These are phyloP conservation scores for Callopanchax toddi DNA, from an alignment of 2,113 vertebrate genomes.

Conservation along the genomic window DNA sequence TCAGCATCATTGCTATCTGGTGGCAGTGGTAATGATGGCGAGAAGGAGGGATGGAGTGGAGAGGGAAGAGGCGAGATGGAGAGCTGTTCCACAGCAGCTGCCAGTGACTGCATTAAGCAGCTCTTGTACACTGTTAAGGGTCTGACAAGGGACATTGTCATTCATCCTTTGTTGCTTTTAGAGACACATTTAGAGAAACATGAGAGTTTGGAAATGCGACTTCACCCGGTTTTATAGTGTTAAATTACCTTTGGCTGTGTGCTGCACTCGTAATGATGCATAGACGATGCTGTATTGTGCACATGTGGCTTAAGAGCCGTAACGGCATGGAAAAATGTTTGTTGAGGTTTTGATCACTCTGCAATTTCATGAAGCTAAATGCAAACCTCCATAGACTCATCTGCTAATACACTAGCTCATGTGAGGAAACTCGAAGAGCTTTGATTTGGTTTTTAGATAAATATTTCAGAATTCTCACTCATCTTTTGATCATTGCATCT, in stretches of 20 bases:
- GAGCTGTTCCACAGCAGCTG: conserved; percentile 42
- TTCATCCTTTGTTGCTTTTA: conserved; percentile 45
- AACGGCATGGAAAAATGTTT: neutral
- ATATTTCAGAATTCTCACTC: neutral
- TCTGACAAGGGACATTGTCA: conserved; percentile 50
- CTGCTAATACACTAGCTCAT: neutral
- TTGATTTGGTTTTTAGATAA: neutral
- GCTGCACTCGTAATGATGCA: neutral
- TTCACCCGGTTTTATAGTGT: conserved; percentile 4
- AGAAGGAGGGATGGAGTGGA: conserved; percentile 43
- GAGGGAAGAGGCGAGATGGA: conserved; percentile 41
- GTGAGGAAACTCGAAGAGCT: neutral
- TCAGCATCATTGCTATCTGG: conserved; percentile 62
- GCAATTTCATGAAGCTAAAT: neutral
- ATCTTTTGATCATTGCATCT: neutral
- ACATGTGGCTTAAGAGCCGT: conserved; percentile 5
- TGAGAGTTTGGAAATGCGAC: neutral
- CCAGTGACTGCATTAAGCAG: conserved; percentile 71
- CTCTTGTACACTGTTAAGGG: conserved; percentile 20
- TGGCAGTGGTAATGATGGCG: conserved; percentile 63
- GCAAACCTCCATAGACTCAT: neutral
- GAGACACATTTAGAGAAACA: conserved; percentile 4
- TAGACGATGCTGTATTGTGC: conserved; percentile 11
- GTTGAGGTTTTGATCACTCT: too few species aligned
- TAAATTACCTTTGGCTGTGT: conserved; percentile 22